These are phyloP conservation scores for Marronus borbonicus DNA, from an alignment of 2,888 invertebrate species.

Conservation along the genomic window DNA sequence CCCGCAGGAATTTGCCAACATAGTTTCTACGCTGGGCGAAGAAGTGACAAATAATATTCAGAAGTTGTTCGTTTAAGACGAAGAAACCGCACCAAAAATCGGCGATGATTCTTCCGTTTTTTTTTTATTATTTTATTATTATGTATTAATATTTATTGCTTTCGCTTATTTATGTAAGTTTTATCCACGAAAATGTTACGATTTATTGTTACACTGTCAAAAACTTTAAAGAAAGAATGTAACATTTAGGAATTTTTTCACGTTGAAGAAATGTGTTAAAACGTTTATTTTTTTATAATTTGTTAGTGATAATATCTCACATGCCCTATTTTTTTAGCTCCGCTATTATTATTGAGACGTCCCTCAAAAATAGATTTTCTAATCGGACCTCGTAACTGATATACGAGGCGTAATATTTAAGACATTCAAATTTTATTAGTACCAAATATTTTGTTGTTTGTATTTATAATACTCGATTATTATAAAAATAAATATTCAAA, in stretches of 20 bases:
- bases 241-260: neutral
- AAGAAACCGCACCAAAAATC: conserved; percentile 21
- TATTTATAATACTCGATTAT: no score
- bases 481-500: neutral
- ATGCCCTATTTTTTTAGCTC: no score
- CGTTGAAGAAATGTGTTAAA: neutral
- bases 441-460: no score
- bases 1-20: conserved; percentile 72
- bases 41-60: conserved; percentile 66
- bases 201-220: neutral
- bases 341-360: no score
- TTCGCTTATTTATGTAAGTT: conserved; percentile 46
- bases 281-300: no score
- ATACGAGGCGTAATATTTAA: neutral
- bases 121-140: conserved; percentile 34
- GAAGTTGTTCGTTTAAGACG: conserved; percentile 57
- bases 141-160: conserved; percentile 43
- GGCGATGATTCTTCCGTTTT: conserved; percentile 22
- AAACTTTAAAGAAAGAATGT: no score
- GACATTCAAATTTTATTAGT: no score
- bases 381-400: neutral
- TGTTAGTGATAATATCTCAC: no score
- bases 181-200: conserved; percentile 34
- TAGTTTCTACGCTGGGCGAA: conserved; percentile 68
- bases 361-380: neutral